A percentile compares a stretch with the other conserved stretches of the same genome.
These are phyloP conservation scores for Brachionus manjavacas DNA, from an alignment of 1,140 invertebrate species.

Conservation along the genomic window DNA sequence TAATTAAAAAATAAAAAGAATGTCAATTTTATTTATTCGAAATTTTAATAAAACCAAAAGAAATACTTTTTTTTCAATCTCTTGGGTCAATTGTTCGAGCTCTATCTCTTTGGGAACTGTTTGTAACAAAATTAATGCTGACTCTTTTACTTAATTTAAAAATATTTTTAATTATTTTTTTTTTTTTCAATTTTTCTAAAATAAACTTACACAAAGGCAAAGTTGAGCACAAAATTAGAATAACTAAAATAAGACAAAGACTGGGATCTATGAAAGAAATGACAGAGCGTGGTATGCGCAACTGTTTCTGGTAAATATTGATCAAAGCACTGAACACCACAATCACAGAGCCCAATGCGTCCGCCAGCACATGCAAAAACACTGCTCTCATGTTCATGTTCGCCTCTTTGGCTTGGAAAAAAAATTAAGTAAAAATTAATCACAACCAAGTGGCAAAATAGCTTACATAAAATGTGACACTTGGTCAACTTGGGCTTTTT, in stretches of 20 bases:
- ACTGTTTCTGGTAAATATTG: conserved; percentile 86
- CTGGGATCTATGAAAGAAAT: conserved; percentile 43
- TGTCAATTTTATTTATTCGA: no score
- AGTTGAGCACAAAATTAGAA: conserved; percentile 60
- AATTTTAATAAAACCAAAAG: no score
- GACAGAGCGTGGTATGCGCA: conserved; percentile 59
- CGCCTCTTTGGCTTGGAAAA: conserved; percentile 25
- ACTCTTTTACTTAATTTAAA: conserved; percentile 57
- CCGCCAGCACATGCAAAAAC: conserved; percentile 91
- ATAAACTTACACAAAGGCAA: conserved; percentile 60
- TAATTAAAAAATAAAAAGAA: no score
- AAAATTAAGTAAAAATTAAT: neutral
- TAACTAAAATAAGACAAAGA: conserved; percentile 61
- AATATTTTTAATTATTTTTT: conserved; percentile 43
- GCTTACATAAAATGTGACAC: conserved; percentile 41
- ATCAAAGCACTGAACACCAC: conserved; percentile 78
- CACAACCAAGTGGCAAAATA: neutral
- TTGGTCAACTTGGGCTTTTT: neutral
- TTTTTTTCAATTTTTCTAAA: neutral
- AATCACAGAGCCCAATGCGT: conserved; percentile 88
- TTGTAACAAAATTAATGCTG: conserved; percentile 62
- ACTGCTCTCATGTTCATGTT: conserved; percentile 85
- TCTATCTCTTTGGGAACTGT: conserved; percentile 62
- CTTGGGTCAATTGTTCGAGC: conserved; percentile 57
- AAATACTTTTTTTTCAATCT: conserved; percentile 54